Conservation (phyloP, 2,888 invertebrate genomes). For the Thelaira solivaga region DNA sequence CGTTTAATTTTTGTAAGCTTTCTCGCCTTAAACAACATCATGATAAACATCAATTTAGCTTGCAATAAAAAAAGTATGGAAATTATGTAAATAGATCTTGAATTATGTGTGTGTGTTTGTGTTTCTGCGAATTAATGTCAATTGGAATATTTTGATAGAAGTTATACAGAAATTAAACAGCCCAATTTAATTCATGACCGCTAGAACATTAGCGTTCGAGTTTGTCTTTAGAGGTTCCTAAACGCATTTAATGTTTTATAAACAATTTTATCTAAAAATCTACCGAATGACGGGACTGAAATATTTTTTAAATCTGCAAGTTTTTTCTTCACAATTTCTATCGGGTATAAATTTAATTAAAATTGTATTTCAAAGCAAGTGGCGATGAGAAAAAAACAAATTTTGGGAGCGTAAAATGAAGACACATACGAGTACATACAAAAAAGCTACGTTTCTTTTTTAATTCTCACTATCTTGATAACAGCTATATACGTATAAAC, state of each 20-base stretch:
- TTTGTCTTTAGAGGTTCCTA: too few relatives aligned
- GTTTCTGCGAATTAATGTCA: not conserved
- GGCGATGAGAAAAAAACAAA: conserved; percentile 50
- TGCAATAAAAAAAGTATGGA: conserved; percentile 5
- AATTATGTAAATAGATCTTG: conserved; percentile 19
- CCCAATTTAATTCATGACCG: too few relatives aligned
- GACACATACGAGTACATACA: not conserved
- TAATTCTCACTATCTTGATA: not conserved
- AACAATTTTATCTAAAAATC: too few relatives aligned
- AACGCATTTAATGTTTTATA: too few relatives aligned
- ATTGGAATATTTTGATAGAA: conserved; percentile 13
- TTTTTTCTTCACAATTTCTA: conserved; percentile 13
- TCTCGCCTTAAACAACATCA: conserved; percentile 21
- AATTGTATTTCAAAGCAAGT: conserved; percentile 40
- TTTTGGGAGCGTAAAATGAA: conserved; percentile 48
- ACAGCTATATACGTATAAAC: too few relatives aligned
- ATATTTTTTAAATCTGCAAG: too few relatives aligned
- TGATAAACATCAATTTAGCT: conserved; percentile 14
- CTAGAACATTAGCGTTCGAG: too few relatives aligned
- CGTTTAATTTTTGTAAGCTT: conserved; percentile 22
- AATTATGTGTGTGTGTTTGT: too few relatives aligned
- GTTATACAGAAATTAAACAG: too few relatives aligned
- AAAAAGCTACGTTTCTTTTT: too few relatives aligned
- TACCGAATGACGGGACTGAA: too few relatives aligned
- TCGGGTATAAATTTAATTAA: conserved; percentile 22